phyloP scores from a whole-genome alignment of 2,888 invertebrate species.

The Calephelis perditalis region DNA sequence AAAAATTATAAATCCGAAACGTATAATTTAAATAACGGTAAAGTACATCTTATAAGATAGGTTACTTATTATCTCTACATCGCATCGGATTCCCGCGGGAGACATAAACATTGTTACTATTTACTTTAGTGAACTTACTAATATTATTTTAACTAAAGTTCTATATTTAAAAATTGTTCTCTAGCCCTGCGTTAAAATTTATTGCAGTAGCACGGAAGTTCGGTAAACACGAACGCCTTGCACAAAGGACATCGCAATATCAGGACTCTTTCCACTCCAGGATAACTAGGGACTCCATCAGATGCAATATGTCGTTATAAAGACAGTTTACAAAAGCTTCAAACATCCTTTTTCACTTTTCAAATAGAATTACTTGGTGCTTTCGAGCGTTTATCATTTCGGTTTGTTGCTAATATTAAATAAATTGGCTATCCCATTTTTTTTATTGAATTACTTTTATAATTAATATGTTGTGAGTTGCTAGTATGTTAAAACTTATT shows the following conservation, averaged over 20 bases:
- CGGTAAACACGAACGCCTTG: slow-evolving; percentile 22
- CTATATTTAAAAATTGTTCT: not conserved
- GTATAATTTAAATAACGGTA: too few species aligned
- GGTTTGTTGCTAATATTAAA: too few species aligned
- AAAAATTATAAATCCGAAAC: too few species aligned
- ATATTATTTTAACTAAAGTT: not conserved
- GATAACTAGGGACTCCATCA: slow-evolving; percentile 1
- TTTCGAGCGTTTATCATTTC: not conserved
- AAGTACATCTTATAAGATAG: too few species aligned
- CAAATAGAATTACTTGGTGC: not conserved
- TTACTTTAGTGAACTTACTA: too few species aligned
- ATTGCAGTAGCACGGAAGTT: slow-evolving; percentile 14
- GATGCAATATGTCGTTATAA: slow-evolving; percentile 1
- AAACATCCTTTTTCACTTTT: not conserved
- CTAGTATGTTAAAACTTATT: too few species aligned
- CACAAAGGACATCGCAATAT: slow-evolving; percentile 32
- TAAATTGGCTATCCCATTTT: too few species aligned
- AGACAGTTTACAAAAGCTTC: not conserved
- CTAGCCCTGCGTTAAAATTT: not conserved
- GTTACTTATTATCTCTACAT: too few species aligned
- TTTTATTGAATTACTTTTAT: too few species aligned
- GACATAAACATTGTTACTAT: too few species aligned
- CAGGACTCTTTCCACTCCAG: slow-evolving; percentile 14
- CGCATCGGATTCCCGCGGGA: too few species aligned
- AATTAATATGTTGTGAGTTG: too few species aligned